Percentiles rank a stretch among this genome's conserved stretches.
These are phyloP conservation scores for Bombus turneri DNA, from an alignment of 1,140 invertebrate genomes.

Conservation along the genomic window DNA sequence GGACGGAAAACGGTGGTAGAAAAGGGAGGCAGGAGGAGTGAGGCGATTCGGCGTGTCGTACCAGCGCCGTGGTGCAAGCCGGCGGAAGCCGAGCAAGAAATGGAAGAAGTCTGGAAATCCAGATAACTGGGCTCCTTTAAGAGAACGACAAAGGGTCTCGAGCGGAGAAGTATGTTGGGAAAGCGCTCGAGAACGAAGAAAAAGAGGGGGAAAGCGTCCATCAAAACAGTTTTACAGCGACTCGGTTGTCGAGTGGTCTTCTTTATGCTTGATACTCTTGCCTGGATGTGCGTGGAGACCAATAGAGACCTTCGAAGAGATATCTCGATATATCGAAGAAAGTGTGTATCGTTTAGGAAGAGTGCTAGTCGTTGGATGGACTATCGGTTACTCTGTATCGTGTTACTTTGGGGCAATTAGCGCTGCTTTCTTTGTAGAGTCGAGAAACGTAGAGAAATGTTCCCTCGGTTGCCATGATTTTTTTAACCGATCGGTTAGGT, in stretches of 20 bases:
- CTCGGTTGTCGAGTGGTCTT: slow-evolving; percentile 25
- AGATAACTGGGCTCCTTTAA: slow-evolving; percentile 37
- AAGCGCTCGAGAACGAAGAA: slow-evolving; percentile 41
- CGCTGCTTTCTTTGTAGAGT: not conserved
- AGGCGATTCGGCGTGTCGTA: not conserved
- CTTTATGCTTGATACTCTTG: slow-evolving; percentile 4
- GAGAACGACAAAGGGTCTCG: slow-evolving; percentile 51
- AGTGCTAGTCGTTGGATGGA: not conserved
- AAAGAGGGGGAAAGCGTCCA: slow-evolving; percentile 23
- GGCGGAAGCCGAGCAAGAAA: not conserved
- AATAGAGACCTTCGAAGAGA: not conserved
- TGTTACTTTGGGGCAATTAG: not conserved
- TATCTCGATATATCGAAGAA: not conserved
- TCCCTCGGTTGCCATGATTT: not conserved
- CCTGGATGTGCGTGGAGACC: no score
- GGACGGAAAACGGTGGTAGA: not conserved
- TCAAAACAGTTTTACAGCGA: slow-evolving; percentile 46
- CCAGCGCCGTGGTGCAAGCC: no score
- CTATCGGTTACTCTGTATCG: slow-evolving; percentile 6
- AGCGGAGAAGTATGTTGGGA: slow-evolving; percentile 46
- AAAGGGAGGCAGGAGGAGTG: not conserved
- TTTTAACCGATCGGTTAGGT: not conserved
- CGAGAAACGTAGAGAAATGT: not conserved
- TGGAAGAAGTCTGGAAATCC: slow-evolving; percentile 36
- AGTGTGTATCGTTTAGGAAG: not conserved